Conservation (phyloP, 2,113 vertebrate genomes). For the Mohoua ochrocephala region DNA sequence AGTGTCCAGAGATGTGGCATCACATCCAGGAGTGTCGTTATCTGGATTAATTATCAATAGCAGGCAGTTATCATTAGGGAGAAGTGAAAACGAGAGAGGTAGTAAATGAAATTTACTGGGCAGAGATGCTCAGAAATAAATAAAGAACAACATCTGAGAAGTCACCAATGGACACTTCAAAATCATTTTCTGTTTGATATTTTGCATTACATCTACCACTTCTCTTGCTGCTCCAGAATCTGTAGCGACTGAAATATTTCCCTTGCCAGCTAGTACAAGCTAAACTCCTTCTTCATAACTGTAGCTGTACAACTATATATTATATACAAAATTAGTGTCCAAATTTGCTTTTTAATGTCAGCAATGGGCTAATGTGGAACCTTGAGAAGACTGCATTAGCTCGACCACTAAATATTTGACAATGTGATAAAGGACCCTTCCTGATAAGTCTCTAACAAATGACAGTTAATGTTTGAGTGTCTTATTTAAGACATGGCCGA, state of each 20-base stretch:
- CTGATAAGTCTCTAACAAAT: background rate
- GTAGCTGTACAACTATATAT: background rate
- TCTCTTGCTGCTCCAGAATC: background rate
- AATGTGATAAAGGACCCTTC: background rate
- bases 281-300: background rate
- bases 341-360: background rate
- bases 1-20: conserved; percentile 71
- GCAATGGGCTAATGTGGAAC: background rate
- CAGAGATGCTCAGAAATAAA: conserved; percentile 4
- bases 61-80: conserved; percentile 59
- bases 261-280: background rate
- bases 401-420: background rate
- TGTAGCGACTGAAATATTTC: background rate
- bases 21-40: conserved; percentile 69
- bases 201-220: background rate
- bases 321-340: background rate
- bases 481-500: background rate
- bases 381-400: background rate
- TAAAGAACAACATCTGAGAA: conserved; percentile 15
- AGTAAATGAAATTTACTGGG: conserved; percentile 56
- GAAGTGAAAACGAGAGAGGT: conserved; percentile 50
- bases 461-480: background rate
- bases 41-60: conserved; percentile 77
- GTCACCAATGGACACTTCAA: background rate
- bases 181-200: background rate